Evolutionary conservation across 1,140 invertebrate species (phyloP), one percentile per base, ranked within the genome.

Genomic region (Drosophila ananassae): DNA sequence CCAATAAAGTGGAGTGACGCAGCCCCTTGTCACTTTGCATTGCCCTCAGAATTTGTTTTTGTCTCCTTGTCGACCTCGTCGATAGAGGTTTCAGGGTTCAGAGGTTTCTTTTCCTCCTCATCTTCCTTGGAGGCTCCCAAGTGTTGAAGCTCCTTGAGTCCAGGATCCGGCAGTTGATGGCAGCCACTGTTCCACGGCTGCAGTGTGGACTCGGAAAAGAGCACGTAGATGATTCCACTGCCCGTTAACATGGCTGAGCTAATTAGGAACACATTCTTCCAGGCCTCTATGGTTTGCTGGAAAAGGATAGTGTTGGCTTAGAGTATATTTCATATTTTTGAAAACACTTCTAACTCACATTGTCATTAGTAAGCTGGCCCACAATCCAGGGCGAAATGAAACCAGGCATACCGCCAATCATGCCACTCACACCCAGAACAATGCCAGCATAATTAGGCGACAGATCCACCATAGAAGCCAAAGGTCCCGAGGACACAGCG

Each of bases 371-470:
- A 2, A 95, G 74, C 17, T 92, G 73, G 12, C 94, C 94, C 60
- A 95, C 94, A 8, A 95, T 92, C 0, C 92, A 71, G 0, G 95
- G 94, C 3, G 94, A 94, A 21, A 95, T 90, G 52, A 94, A 95
- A 24, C 94, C 94, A 1, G 93, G 91, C 25, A 92, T 84, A 24
- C 92, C 90, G 0, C 93, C 92, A 13, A 95, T 90, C 71, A 94
- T 90, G 24, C 94, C 94, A 60, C 92, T 92, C n/a, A 95, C 92
- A 1, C 94, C 94, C n/a, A 95, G 91, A 0, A 94, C 79, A 7
- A 95, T 91, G 62, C 93, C 93, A n/a, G 94, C 94, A 90, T 95
- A 95, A 91, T 95, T 96, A 1, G 95, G 95, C 44, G 94, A 94
- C 10, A 95, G 90, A 68, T 96, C 95, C 2, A 96, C 94, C 28